Conservation (phyloP, 2,113 vertebrate species). For the Scolopax mira region DNA sequence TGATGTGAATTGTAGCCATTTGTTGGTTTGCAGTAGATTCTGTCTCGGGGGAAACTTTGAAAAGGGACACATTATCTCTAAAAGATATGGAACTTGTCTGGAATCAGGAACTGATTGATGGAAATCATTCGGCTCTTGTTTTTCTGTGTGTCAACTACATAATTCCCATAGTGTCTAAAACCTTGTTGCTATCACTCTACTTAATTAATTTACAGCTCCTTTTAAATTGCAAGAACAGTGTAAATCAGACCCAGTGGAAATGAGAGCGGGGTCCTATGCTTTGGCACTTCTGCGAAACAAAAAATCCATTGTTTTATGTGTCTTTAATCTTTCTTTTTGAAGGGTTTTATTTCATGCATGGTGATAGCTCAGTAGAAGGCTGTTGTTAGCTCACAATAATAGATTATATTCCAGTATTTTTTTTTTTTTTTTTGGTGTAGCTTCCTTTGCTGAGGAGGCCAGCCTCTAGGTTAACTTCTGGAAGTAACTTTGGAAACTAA, state of each 20-base stretch:
- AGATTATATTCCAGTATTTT: constrained; percentile 43
- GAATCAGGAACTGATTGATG: background rate
- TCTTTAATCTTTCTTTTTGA: background rate
- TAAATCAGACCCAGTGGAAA: background rate
- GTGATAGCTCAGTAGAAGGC: constrained; percentile 15
- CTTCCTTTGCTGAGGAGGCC: constrained; percentile 64
- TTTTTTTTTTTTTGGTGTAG: constrained; percentile 22
- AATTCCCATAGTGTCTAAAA: background rate
- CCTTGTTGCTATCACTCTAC: background rate
- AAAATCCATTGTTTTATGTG: background rate
- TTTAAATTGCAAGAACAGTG: background rate
- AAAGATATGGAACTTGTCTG: background rate
- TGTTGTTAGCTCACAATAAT: constrained; percentile 30
- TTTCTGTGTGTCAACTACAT: background rate
- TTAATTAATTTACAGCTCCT: background rate
- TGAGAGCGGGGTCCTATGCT: background rate
- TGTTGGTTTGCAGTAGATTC: background rate
- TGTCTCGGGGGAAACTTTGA: background rate
- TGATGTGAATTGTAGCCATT: background rate
- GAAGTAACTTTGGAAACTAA: constrained; percentile 81
- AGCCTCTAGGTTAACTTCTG: constrained; percentile 78
- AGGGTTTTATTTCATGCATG: background rate
- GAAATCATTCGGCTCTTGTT: background rate
- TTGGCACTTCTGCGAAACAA: background rate
- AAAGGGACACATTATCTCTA: background rate